phyloP scores from a whole-genome alignment of 64 coral and sea anemone species.

The Actinia equina region DNA sequence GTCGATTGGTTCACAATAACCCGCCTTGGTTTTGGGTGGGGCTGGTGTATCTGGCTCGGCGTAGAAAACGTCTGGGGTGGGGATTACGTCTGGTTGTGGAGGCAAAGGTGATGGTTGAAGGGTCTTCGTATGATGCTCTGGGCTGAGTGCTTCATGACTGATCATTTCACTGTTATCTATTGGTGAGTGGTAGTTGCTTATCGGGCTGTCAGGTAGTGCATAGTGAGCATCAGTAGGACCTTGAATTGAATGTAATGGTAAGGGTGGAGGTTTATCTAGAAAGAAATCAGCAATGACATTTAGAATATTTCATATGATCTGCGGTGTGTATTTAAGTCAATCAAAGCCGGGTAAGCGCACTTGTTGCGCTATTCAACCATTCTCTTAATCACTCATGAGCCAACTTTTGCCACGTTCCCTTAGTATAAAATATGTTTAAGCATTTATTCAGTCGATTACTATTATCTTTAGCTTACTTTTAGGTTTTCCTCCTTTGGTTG shows the following conservation, averaged over 20 bases:
- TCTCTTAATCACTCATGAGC: no score
- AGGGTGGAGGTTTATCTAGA: not conserved
- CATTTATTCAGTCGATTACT: no score
- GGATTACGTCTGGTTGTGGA: not conserved
- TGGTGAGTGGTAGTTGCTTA: not conserved
- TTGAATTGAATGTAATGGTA: not conserved
- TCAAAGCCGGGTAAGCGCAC: no score
- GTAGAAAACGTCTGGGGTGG: constrained; percentile 43
- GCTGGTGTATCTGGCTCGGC: constrained; percentile 65
- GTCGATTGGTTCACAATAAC: constrained; percentile 85
- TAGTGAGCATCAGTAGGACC: not conserved
- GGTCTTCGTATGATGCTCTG: not conserved
- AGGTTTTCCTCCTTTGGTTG: constrained; percentile 5
- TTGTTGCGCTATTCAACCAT: no score
- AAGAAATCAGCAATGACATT: not conserved
- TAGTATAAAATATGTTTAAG: no score
- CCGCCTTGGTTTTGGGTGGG: constrained; percentile 16
- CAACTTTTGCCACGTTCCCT: no score
- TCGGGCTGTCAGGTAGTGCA: constrained; percentile 10
- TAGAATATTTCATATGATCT: no score
- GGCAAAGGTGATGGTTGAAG: constrained; percentile 9
- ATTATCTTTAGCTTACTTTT: constrained; percentile 7
- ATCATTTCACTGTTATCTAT: not conserved
- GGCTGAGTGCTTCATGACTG: not conserved
- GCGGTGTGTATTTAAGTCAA: no score